phyloP scores from a whole-genome alignment of 2,888 invertebrate genomes.

The Oligia strigilis region DNA sequence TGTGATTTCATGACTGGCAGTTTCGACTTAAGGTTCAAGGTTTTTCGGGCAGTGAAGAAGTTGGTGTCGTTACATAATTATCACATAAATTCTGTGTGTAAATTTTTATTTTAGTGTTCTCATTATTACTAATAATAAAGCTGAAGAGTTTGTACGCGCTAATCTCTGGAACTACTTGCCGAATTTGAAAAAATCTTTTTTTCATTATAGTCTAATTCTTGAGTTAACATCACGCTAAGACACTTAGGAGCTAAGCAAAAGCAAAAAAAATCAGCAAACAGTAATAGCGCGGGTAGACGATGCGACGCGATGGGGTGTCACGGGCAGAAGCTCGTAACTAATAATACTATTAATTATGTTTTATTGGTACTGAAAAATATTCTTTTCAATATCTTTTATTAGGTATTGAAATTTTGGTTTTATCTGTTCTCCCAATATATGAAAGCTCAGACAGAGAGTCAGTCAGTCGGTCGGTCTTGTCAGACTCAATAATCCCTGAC shows the following conservation, averaged over 20 bases:
- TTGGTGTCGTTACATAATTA: background rate
- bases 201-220: background rate
- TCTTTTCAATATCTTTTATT: background rate
- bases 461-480: background rate
- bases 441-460: conserved; percentile 9
- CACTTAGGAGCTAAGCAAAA: background rate
- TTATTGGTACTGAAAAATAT: too few species aligned
- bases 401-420: background rate
- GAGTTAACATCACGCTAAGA: background rate
- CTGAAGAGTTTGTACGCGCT: background rate
- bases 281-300: background rate
- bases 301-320: background rate
- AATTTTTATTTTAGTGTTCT: background rate
- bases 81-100: background rate
- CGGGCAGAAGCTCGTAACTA: background rate
- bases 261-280: background rate
- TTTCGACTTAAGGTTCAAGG: background rate
- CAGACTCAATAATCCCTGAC: conserved; percentile 23
- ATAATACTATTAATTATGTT: background rate
- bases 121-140: background rate
- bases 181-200: background rate
- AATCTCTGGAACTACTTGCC: too few species aligned
- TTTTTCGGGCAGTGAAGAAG: background rate
- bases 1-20: background rate
- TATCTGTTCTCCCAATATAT: conserved; percentile 9